Base-by-base conservation (phyloP, 1,140 invertebrate genomes). In the Sycobia sp. region DNA sequence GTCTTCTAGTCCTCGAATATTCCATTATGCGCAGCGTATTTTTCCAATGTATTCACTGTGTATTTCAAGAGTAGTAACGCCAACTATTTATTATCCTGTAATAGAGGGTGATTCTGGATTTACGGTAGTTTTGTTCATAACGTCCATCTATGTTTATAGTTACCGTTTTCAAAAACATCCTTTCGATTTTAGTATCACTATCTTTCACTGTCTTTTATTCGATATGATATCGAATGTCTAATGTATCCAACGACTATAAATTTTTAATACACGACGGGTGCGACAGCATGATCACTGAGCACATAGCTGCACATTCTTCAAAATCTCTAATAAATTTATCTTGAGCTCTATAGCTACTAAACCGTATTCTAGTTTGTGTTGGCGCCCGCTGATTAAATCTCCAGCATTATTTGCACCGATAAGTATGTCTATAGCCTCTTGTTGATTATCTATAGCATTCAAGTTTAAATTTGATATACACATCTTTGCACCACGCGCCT, bases 191-290 rank as follows among this genome's bases (percentile, higher is more conserved):
- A 43, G 14, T 43, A 13, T 43, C 39, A 18, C 9, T 10, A 13
- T 23, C 8, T 43, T 16, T 43, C 22, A 34, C 51, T 32, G 66
- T 46, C 50, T 61, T 62, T 32, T 68, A 73, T 65, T 73, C 67
- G 9, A 61, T 47, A 1, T 74, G 74, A 62, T 82, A 74, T 20
- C 14, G 41, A 8, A 79, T 77, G 29, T 77, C 76, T 18, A 80
- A 29, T 10, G 66, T 64, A 47, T 80, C 77, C 22, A 80, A 57
- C 20, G 49, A 43, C 76, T 78, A 81, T n/a, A n/a, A n/a, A n/a
- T n/a, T n/a, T n/a, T n/a, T n/a, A n/a, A n/a, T n/a, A n/a, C n/a
- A n/a, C n/a, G n/a, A n/a, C n/a, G n/a, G n/a, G n/a, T n/a, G n/a
- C n/a, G n/a, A n/a, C n/a, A n/a, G n/a, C n/a, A n/a, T n/a, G n/a